Percentiles rank a stretch among this genome's conserved stretches.
Evolutionary conservation across 2,113 vertebrate genomes (phyloP).

Genomic region (Poecilia latipinna): DNA sequence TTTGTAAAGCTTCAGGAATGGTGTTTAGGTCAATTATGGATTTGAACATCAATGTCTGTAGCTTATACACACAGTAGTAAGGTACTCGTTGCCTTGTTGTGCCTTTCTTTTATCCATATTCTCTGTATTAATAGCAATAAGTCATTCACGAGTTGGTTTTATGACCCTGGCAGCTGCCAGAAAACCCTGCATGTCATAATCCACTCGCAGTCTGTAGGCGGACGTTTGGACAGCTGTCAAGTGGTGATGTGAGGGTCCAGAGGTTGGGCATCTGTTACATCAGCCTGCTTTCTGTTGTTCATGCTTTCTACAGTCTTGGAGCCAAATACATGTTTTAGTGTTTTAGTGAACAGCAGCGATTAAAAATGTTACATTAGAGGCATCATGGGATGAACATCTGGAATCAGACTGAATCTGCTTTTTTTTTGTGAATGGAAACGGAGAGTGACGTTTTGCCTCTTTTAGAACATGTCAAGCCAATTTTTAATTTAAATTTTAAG

Average conservation of each 20-base stretch:
- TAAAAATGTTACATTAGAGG: background rate
- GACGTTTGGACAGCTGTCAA: conserved; percentile 36
- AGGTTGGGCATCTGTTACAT: conserved; percentile 29
- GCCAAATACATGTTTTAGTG: background rate
- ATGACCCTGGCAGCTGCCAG: conserved; percentile 18
- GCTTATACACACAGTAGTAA: conserved; percentile 14
- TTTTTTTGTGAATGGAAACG: no score
- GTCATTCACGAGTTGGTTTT: background rate
- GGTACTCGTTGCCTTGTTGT: no score
- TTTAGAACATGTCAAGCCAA: no score
- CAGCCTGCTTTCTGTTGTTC: conserved; percentile 18
- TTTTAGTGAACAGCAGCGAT: background rate
- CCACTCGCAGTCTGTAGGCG: conserved; percentile 25
- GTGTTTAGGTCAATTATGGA: conserved; percentile 32
- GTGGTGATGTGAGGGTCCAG: conserved; percentile 53
- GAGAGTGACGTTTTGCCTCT: no score
- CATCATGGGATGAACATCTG: no score
- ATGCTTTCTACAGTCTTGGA: background rate
- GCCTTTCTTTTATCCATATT: no score
- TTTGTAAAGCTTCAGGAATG: conserved; percentile 21
- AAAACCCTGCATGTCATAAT: conserved; percentile 6
- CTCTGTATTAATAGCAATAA: no score
- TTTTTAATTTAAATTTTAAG: no score
- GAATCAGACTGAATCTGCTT: no score
- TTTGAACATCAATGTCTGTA: conserved; percentile 24